A percentile compares a stretch with the other conserved stretches of the same genome.
These are phyloP conservation scores for Halcyon malimbica DNA, from an alignment of 2,113 vertebrate genomes.

Conservation along the genomic window DNA sequence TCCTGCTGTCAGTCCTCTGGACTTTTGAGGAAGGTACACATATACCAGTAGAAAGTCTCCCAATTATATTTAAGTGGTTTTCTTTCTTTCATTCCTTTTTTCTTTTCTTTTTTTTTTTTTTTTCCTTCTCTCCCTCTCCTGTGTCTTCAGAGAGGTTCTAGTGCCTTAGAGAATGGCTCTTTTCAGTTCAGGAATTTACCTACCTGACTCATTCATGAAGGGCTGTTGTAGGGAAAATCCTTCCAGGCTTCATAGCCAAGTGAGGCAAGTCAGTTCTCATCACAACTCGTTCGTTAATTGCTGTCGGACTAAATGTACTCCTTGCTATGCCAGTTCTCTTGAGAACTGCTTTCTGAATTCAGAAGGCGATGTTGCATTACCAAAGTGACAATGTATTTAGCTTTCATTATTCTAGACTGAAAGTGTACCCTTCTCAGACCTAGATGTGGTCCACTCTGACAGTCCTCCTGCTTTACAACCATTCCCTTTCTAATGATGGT, in stretches of 20 bases:
- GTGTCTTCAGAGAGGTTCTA: background rate
- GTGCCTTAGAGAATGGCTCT: background rate
- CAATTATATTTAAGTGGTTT: background rate
- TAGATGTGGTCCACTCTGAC: background rate
- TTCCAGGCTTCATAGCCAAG: background rate
- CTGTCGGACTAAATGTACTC: background rate
- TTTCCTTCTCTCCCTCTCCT: too few species aligned
- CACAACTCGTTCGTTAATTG: background rate
- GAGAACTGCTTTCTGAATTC: background rate
- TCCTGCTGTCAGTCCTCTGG: background rate
- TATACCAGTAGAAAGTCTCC: background rate
- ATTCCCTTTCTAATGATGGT: background rate
- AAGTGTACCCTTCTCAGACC: background rate
- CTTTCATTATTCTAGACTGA: background rate
- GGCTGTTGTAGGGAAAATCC: background rate
- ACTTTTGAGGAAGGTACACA: background rate
- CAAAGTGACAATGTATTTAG: background rate
- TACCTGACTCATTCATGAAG: background rate
- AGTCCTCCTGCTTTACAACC: background rate
- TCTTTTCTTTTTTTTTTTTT: accelerated
- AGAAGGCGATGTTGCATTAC: background rate
- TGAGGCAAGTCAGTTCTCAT: background rate
- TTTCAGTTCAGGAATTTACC: background rate
- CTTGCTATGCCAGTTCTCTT: background rate
- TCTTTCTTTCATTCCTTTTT: accelerated